Conservation (phyloP, 2,797 vertebrate species). For the Molossus molossus region DNA sequence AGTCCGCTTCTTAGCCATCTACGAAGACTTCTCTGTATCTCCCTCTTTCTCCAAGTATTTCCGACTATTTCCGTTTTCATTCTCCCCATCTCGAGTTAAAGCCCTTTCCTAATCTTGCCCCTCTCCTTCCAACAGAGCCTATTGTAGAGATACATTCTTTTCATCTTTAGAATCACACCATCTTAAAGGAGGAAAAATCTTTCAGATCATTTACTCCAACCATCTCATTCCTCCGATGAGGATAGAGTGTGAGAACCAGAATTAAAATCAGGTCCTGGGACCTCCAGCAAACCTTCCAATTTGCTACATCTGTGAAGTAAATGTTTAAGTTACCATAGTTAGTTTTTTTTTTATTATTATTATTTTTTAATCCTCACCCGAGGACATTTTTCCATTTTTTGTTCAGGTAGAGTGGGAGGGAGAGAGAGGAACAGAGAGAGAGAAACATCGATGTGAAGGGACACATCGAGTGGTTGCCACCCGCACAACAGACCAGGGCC, state of each 20-base stretch:
- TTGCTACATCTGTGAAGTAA: not conserved
- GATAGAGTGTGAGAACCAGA: not conserved
- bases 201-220: not conserved
- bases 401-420: too few relatives aligned
- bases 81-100: not conserved
- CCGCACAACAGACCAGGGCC: too few relatives aligned
- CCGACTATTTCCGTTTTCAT: not conserved
- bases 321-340: not conserved
- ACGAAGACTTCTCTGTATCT: not conserved
- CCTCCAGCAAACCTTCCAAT: not conserved
- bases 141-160: not conserved
- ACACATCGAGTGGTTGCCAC: too few relatives aligned
- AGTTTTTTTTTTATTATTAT: too few relatives aligned
- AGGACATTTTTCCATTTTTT: too few relatives aligned
- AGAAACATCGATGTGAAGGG: too few relatives aligned
- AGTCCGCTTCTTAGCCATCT: not conserved
- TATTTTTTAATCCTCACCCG: too few relatives aligned
- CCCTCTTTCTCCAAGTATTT: not conserved
- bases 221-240: not conserved
- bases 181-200: not conserved
- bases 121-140: not conserved
- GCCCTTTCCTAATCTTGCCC: not conserved
- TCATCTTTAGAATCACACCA: not conserved
- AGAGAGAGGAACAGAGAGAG: too few relatives aligned
- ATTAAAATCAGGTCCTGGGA: slow-evolving; percentile 1